Percentiles rank a stretch among this genome's conserved stretches.
Conservation (phyloP, 2,113 vertebrate genomes). For the Promerops cafer region DNA sequence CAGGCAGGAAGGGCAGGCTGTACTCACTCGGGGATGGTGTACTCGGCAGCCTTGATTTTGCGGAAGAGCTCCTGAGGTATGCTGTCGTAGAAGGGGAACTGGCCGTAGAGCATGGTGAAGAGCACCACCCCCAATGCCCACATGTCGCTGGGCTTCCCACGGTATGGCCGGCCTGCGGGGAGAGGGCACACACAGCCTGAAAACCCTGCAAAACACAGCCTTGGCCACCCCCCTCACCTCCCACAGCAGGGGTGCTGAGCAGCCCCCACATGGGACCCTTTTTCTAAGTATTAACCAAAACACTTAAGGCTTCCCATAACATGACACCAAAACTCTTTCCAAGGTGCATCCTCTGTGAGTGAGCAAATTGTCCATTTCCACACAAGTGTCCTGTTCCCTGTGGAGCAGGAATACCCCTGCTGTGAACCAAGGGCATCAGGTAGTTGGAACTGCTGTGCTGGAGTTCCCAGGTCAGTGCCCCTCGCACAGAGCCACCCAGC, state of each 20-base stretch:
- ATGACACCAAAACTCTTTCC: neutral
- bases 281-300: neutral
- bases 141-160: conserved; percentile 98
- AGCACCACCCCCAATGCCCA: conserved; percentile 97
- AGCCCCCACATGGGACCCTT: rapidly evolving
- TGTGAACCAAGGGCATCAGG: neutral
- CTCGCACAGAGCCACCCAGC: rapidly evolving
- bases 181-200: neutral
- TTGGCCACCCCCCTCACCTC: neutral
- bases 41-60: conserved; percentile 98
- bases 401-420: neutral
- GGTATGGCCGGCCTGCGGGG: conserved; percentile 88
- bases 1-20: neutral
- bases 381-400: neutral
- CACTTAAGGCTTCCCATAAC: rapidly evolving
- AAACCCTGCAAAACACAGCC: neutral
- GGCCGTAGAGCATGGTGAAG: conserved; percentile 98
- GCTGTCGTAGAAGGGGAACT: conserved; percentile 99
- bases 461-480: too few relatives aligned
- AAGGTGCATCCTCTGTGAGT: rapidly evolving
- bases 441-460: neutral
- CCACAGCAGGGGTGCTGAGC: neutral
- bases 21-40: conserved; percentile 97
- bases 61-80: conserved; percentile 99
- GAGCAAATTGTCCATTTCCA: neutral